phyloP scores from a whole-genome alignment of 2,888 invertebrate genomes.

The Spialia ferax region DNA sequence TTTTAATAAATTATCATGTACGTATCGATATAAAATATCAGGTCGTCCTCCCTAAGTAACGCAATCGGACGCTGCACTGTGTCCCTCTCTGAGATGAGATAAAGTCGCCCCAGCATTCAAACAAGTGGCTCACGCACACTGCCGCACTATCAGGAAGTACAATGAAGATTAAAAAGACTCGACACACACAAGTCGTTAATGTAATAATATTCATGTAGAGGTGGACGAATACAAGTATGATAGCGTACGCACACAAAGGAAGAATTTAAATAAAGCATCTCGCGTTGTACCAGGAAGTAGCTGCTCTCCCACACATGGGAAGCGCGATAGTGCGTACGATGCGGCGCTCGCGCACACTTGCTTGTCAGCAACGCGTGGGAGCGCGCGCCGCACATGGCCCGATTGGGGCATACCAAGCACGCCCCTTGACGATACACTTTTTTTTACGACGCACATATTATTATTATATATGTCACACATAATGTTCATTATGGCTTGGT shows the following conservation, averaged over 20 bases:
- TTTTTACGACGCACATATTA: conserved; percentile 72
- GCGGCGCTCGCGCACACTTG: conserved; percentile 83
- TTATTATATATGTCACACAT: conserved; percentile 65
- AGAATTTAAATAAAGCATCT: conserved; percentile 84
- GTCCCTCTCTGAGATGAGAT: conserved; percentile 83
- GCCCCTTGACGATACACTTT: conserved; percentile 82
- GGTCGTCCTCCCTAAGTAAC: conserved; percentile 56
- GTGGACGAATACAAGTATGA: conserved; percentile 81
- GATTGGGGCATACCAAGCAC: conserved; percentile 82
- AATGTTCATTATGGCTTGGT: conserved; percentile 51
- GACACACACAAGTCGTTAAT: conserved; percentile 77
- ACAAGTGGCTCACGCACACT: conserved; percentile 85
- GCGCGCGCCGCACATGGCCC: conserved; percentile 85
- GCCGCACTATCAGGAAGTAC: conserved; percentile 81
- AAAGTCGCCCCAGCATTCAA: conserved; percentile 85
- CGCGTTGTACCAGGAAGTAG: conserved; percentile 85
- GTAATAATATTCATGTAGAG: conserved; percentile 79
- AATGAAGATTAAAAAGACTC: conserved; percentile 84
- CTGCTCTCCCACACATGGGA: conserved; percentile 75
- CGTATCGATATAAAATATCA: conserved; percentile 59
- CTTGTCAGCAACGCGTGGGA: conserved; percentile 82
- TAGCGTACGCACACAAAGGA: conserved; percentile 78
- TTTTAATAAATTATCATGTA: not conserved
- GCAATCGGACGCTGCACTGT: conserved; percentile 85
- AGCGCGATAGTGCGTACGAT: conserved; percentile 56